Percentiles rank a stretch among this genome's conserved stretches.
Evolutionary conservation across 2,113 vertebrate species (phyloP).

Genomic region (Arizona elegans): DNA sequence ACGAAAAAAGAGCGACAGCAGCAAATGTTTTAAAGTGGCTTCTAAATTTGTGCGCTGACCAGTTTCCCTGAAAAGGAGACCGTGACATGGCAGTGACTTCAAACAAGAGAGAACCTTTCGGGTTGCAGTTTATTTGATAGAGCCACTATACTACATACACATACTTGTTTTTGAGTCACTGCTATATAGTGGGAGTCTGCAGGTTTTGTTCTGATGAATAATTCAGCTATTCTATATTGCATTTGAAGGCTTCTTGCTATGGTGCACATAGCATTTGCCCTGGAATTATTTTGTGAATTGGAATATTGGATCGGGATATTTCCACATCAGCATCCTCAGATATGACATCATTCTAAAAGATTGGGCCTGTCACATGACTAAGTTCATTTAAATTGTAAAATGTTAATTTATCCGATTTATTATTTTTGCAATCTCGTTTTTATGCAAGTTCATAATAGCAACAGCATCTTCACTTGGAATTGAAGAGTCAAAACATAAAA

Average conservation of each 20-base stretch:
- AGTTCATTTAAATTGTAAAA: neutral
- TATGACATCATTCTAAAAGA: neutral
- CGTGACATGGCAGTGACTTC: neutral
- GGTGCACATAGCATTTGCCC: neutral
- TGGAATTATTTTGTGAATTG: neutral
- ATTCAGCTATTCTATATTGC: neutral
- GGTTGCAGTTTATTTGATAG: neutral
- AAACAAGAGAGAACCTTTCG: neutral
- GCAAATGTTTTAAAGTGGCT: neutral
- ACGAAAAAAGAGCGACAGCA: neutral
- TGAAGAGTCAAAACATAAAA: neutral
- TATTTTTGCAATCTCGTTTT: neutral
- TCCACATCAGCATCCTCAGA: neutral
- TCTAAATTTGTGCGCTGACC: neutral
- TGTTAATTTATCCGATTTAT: neutral
- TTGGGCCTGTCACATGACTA: no score
- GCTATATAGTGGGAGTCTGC: neutral
- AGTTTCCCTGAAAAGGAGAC: neutral
- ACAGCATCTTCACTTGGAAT: neutral
- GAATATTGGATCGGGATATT: neutral
- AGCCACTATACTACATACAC: neutral
- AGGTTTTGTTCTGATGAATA: neutral
- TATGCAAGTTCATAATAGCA: neutral
- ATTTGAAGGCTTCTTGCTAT: neutral
- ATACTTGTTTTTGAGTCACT: neutral